Conservation (phyloP, 2,888 invertebrate species). For the Phlogophora meticulosa region DNA sequence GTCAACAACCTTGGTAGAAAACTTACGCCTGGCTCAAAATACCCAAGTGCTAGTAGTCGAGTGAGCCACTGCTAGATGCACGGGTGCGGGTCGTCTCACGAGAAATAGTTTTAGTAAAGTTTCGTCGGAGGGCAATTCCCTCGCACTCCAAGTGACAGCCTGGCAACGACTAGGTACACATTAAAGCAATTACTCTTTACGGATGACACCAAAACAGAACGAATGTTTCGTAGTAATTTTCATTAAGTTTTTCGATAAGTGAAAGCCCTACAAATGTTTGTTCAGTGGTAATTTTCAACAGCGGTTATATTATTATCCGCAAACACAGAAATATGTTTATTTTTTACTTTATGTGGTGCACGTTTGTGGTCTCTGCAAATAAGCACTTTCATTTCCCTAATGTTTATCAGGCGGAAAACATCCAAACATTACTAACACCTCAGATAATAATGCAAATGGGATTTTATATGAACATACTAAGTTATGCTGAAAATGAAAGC, state of each 20-base stretch:
- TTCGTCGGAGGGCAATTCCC: slow-evolving; percentile 1
- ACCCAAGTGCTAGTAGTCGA: background rate
- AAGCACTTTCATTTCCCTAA: slow-evolving; percentile 15
- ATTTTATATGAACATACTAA: background rate
- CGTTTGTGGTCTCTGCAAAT: slow-evolving; percentile 5
- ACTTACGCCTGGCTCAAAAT: background rate
- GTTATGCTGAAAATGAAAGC: background rate
- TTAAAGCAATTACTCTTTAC: no score
- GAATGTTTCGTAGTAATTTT: no score
- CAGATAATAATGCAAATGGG: background rate
- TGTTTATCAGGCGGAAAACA: slow-evolving; percentile 1
- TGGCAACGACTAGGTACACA: background rate
- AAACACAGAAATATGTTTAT: slow-evolving; percentile 4
- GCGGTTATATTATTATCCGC: background rate
- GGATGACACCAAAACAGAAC: background rate
- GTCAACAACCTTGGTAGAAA: background rate
- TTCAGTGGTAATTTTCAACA: slow-evolving; percentile 7
- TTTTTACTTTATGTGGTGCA: slow-evolving; percentile 13
- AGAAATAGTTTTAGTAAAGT: slow-evolving; percentile 1
- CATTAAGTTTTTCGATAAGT: no score
- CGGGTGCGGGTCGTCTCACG: background rate
- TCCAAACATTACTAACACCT: background rate
- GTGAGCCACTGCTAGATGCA: background rate
- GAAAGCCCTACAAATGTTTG: background rate
- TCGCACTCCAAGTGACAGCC: background rate